Conservation (phyloP, 2,888 invertebrate species). For the Lycia hirtaria region DNA sequence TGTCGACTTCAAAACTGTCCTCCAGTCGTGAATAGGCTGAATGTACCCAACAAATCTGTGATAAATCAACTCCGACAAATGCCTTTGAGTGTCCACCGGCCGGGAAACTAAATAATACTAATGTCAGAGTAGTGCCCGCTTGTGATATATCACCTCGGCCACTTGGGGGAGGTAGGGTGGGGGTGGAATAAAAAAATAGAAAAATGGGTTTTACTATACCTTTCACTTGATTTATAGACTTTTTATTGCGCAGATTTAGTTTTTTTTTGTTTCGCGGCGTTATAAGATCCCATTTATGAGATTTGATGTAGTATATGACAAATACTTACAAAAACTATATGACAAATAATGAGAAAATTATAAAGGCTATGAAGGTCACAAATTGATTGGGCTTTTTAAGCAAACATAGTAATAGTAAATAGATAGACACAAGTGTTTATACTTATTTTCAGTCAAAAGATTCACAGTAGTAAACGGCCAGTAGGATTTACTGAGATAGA, state of each 20-base stretch:
- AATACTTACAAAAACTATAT: too few species aligned
- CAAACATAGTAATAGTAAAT: too few species aligned
- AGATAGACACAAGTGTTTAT: too few species aligned
- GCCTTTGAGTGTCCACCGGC: slow-evolving; percentile 18
- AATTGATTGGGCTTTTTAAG: too few species aligned
- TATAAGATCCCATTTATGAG: slow-evolving; percentile 8
- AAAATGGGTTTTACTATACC: slow-evolving; percentile 16
- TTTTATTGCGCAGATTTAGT: slow-evolving; percentile 22
- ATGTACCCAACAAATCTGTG: slow-evolving; percentile 3
- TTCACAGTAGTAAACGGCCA: too few species aligned
- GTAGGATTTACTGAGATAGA: too few species aligned
- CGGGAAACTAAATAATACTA: slow-evolving; percentile 30
- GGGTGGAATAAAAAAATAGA: not conserved
- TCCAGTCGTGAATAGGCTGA: not conserved
- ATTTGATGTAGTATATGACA: not conserved
- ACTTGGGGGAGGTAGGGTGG: not conserved
- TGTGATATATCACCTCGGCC: slow-evolving; percentile 25
- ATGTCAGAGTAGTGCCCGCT: slow-evolving; percentile 8
- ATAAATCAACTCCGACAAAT: slow-evolving; percentile 30
- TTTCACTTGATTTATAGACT: slow-evolving; percentile 18
- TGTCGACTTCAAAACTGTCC: not conserved
- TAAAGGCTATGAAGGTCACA: not conserved
- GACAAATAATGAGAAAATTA: too few species aligned
- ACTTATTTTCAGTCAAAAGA: too few species aligned
- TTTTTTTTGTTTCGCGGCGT: slow-evolving; percentile 5